phyloP scores from a whole-genome alignment of 2,888 invertebrate genomes.

The Drosophila setosimentum region DNA sequence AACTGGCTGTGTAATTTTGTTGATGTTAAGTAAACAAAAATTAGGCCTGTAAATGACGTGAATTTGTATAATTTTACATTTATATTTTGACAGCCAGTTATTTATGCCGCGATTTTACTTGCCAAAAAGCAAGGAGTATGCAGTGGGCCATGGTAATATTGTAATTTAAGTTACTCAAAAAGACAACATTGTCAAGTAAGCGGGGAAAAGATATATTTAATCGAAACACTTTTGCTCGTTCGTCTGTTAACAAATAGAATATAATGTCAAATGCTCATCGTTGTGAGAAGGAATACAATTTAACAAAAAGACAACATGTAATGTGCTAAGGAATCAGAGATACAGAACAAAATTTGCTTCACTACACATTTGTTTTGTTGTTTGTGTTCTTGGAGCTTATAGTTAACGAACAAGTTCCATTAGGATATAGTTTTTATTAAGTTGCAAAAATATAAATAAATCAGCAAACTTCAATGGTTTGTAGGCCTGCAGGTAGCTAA shows the following conservation, averaged over 20 bases:
- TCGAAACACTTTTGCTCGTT: slow-evolving; percentile 3
- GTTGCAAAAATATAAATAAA: slow-evolving; percentile 1
- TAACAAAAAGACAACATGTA: slow-evolving; percentile 2
- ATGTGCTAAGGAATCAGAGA: slow-evolving; percentile 14
- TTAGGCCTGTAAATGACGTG: slow-evolving; percentile 58
- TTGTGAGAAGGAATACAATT: slow-evolving; percentile 7
- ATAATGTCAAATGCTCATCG: not conserved
- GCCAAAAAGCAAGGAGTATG: slow-evolving; percentile 30
- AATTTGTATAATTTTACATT: slow-evolving; percentile 39
- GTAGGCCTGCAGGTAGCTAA: slow-evolving; percentile 16
- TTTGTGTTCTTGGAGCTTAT: slow-evolving; percentile 1
- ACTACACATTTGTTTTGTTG: not conserved
- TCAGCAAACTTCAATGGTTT: slow-evolving; percentile 3
- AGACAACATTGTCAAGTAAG: not conserved
- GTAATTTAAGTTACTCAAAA: slow-evolving; percentile 14
- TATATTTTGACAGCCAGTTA: slow-evolving; percentile 44
- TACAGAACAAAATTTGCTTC: slow-evolving; percentile 11
- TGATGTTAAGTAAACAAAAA: slow-evolving; percentile 52
- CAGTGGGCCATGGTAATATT: slow-evolving; percentile 13
- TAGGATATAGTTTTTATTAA: slow-evolving; percentile 4
- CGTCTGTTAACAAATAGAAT: not conserved
- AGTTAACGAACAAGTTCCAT: not conserved
- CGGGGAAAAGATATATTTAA: not conserved
- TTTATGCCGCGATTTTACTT: slow-evolving; percentile 64
- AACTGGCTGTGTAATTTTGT: slow-evolving; percentile 64